Base-by-base conservation (phyloP, 2,797 vertebrate genomes). In the Melanotaenia pygmaea region DNA sequence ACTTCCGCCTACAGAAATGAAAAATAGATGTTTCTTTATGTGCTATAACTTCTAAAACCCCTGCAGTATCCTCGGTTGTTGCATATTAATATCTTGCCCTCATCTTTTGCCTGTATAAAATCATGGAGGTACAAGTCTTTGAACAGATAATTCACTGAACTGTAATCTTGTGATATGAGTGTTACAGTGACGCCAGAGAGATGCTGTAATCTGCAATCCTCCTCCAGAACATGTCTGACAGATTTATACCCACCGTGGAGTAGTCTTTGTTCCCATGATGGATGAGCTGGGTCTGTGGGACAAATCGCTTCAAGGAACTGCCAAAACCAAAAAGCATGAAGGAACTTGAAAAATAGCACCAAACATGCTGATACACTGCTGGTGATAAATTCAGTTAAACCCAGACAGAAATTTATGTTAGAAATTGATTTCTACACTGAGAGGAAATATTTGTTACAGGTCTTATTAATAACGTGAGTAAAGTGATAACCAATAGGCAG, bases 191-290 rank as follows among this genome's bases (percentile, higher is more conserved):
- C 76, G 68, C 37, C 58, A 67, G 77, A 79, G 38, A 79, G 50
- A 87, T 40, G 56, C 61, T 59, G 68, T 69, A 79, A 84, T 86
- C 35, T 32, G n/a, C 59, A 54, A 70, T 70, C 63, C 35, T 81
- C 77, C 72, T 72, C 75, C 68, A 58, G 57, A 65, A 82, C 75
- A 72, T 40, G 45, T 84, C 72, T 81, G 76, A 87, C 80, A 85
- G 84, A 89, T 76, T 78, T 65, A 84, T 43, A 62, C 68, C 74
- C 51, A 9, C 13, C 16, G 67, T 67, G 64, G 72, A 54, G 50
- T 67, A 47, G 63, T 82, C 50, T 85, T 88, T 85, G 79, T 88
- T 70, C 12, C 22, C 64, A 35, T 89, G 83, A 88, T 79, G 54
- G 80, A 89, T 89, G 81, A 73, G 71, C 63, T 20, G 0, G 54